These are phyloP conservation scores for Cydia strobilella DNA, from an alignment of 1,140 invertebrate genomes.

Conservation along the genomic window DNA sequence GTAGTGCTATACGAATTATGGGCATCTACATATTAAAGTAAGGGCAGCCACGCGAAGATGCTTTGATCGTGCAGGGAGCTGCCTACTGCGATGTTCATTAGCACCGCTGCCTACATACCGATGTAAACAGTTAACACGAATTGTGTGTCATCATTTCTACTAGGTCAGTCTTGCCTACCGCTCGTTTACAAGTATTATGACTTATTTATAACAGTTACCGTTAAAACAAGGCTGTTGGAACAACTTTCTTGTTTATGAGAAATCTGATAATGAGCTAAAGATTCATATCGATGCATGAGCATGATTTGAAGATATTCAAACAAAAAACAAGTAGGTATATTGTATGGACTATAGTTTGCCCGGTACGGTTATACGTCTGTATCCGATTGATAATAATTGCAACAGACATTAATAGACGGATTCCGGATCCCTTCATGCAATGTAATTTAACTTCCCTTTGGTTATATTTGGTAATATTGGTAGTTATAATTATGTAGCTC, in stretches of 20 bases:
- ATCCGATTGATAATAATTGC: slow-evolving; percentile 27
- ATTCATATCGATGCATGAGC: neutral
- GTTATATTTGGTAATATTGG: neutral
- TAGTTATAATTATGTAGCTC: slow-evolving; percentile 20
- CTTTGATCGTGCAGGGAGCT: slow-evolving; percentile 27
- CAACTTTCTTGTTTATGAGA: slow-evolving; percentile 20
- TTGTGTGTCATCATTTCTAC: slow-evolving; percentile 23
- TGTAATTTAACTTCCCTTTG: slow-evolving; percentile 18
- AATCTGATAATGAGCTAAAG: neutral
- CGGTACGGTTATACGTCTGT: slow-evolving; percentile 4
- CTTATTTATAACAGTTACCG: slow-evolving; percentile 10
- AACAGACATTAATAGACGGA: neutral
- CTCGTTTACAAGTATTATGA: slow-evolving; percentile 18
- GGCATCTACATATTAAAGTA: slow-evolving; percentile 27
- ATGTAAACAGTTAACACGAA: slow-evolving; percentile 31
- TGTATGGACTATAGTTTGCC: neutral
- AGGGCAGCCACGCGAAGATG: slow-evolving; percentile 31
- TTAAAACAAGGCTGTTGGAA: slow-evolving; percentile 12
- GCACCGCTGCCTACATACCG: slow-evolving; percentile 24
- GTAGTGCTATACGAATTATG: slow-evolving; percentile 15
- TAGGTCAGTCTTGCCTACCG: slow-evolving; percentile 12
- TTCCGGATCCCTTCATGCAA: slow-evolving; percentile 19
- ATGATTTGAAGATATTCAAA: neutral
- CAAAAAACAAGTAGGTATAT: neutral
- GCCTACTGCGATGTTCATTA: slow-evolving; percentile 18